A percentile compares a stretch with the other conserved stretches of the same genome.
Conservation (phyloP, 2,888 invertebrate species). For the Entomobrya multifasciata region DNA sequence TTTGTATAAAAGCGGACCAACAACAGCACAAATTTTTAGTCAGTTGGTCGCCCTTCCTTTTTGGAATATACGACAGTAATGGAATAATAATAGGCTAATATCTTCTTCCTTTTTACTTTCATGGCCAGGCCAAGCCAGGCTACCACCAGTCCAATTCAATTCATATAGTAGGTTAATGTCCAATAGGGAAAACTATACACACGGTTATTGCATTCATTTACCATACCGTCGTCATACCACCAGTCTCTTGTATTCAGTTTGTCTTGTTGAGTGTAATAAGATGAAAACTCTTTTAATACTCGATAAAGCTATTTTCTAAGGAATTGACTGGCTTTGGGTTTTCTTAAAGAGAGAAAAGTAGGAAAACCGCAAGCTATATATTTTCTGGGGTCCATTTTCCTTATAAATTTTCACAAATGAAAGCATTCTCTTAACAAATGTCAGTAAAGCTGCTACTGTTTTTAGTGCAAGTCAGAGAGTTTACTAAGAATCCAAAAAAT, state of each 20-base stretch:
- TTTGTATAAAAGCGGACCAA: conserved; percentile 25
- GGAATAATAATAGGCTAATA: conserved; percentile 63
- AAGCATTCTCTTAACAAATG: conserved; percentile 50
- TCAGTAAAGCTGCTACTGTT: background rate
- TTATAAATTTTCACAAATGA: conserved; percentile 72
- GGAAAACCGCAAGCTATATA: conserved; percentile 63
- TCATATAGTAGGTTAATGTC: too few species aligned
- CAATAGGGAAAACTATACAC: too few species aligned
- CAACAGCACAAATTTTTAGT: background rate
- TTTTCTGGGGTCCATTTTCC: conserved; percentile 31
- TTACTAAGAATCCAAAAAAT: background rate
- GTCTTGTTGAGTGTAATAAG: conserved; percentile 66
- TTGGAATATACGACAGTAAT: conserved; percentile 34
- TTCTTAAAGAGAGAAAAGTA: conserved; percentile 11
- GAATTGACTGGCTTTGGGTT: conserved; percentile 47
- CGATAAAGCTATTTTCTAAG: conserved; percentile 72
- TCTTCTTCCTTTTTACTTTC: conserved; percentile 31
- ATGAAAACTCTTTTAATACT: conserved; percentile 72
- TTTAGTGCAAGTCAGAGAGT: background rate
- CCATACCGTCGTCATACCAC: background rate
- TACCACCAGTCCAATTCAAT: too few species aligned
- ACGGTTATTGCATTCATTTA: conserved; percentile 5
- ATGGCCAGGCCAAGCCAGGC: background rate
- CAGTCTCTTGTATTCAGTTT: conserved; percentile 18
- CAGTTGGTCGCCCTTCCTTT: too few species aligned